Base-by-base conservation (phyloP, 2,888 invertebrate genomes). In the Dasypolia templi region DNA sequence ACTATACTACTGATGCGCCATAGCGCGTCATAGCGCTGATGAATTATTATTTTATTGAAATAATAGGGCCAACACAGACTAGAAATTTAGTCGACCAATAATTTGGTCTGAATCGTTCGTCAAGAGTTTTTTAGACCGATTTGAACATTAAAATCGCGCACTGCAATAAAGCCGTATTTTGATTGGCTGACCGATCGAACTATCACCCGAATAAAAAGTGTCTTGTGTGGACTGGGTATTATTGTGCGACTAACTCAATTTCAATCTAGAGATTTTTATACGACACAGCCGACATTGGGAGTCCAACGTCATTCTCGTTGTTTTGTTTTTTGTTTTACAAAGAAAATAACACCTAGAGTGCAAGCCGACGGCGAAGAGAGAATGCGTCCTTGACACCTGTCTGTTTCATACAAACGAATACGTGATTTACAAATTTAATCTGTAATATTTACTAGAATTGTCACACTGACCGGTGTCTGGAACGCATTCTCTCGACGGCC, bases 1-100 rank as follows among this genome's bases (percentile, higher is more conserved):
- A 58, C 80, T 80, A 77, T 49, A 59, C 51, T 69, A 65, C 19
- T 49, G n/a, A 69, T 58, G 42, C 11, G 14, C 62, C 26, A 42
- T 42, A 26, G n/a, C n/a, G n/a, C 26, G 22, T 51, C 35, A 58
- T 63, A 22, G 39, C 6, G 39, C 6, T 53, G 11, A 73, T 59
- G 5, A 42, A 68, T 68, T 3, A 32, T 32, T 32, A 32, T 29
- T 53, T 12, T 51, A 22, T 39, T 14, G 17, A 65, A 65, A 61
- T 17, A 35, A 39, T 22, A 44, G 51, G 1, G 14, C 19, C n/a
- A n/a, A 46, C 19, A n/a, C 19, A 6, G 29, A 46, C 29, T 49
- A n/a, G 26, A 49, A 32, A 44, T 32, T 32, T 39, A 35, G 9
- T 61, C 44, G n/a, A 19, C 14, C n/a, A 17, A 35, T 53, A 12